Percentiles rank a stretch among this genome's conserved stretches.
Conservation (phyloP, 2,113 vertebrate species). For the Odontophorus gujanensis region DNA sequence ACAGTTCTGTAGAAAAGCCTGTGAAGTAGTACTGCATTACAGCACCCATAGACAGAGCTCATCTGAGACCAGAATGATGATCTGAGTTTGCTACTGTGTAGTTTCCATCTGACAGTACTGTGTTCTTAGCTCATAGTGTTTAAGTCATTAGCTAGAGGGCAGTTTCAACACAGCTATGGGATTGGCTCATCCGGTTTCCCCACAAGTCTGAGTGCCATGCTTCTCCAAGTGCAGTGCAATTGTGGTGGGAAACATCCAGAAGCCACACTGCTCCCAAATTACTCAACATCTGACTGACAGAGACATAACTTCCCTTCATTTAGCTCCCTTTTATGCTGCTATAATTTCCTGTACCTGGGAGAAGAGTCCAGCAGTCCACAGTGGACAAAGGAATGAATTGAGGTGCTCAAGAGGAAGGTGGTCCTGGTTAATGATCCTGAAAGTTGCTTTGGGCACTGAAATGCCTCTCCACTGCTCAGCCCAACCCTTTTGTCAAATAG, state of each 20-base stretch:
- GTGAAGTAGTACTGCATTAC: neutral
- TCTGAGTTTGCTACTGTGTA: rapidly evolving
- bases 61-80: neutral
- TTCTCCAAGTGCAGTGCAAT: neutral
- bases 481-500: slow-evolving; percentile 1
- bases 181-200: neutral
- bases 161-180: neutral
- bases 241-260: neutral
- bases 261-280: neutral
- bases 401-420: neutral
- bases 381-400: neutral
- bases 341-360: neutral
- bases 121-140: neutral
- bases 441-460: neutral
- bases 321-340: neutral
- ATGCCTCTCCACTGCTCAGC: neutral
- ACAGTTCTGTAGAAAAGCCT: neutral
- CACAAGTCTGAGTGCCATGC: neutral
- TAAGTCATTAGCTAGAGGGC: neutral
- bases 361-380: neutral
- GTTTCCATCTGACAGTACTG: neutral
- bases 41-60: neutral
- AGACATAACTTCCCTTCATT: neutral
- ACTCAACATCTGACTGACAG: neutral
- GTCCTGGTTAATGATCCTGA: neutral